A percentile compares a stretch with the other conserved stretches of the same genome.
Evolutionary conservation across 2,113 vertebrate species (phyloP).

Genomic region (Notarius quadriscutis): DNA sequence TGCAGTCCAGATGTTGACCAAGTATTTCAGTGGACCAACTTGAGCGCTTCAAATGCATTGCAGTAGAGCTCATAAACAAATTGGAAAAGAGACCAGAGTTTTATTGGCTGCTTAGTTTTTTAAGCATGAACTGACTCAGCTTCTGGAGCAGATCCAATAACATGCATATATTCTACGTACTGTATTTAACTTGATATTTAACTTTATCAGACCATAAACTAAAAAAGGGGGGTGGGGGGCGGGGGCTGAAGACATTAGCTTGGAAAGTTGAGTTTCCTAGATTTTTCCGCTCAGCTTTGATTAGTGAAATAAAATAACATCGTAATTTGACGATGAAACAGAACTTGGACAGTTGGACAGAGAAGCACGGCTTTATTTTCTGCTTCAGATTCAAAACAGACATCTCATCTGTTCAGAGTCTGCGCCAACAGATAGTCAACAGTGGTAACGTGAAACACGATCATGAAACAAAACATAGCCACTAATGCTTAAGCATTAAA

Average conservation of each 20-base stretch:
- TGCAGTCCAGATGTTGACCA: not conserved
- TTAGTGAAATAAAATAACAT: no score
- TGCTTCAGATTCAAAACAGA: not conserved
- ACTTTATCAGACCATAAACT: not conserved
- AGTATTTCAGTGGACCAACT: not conserved
- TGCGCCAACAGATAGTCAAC: not conserved
- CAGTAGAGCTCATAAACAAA: no score
- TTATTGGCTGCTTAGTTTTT: not conserved
- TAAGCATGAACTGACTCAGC: not conserved
- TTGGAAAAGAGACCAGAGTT: no score
- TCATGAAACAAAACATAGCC: not conserved
- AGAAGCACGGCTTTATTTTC: not conserved
- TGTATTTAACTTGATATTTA: not conserved
- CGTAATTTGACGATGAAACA: not conserved
- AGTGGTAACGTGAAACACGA: not conserved
- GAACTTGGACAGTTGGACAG: not conserved
- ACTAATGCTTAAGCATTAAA: not conserved
- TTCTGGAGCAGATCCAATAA: not conserved
- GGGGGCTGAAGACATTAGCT: no score
- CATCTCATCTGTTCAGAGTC: not conserved
- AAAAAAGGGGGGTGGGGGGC: no score
- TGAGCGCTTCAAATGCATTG: no score
- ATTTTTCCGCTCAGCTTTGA: not conserved
- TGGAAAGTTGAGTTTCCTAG: not conserved
- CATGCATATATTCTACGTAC: not conserved